Conservation (phyloP, 2,113 vertebrate genomes). For the Meleagris gallopavo region DNA sequence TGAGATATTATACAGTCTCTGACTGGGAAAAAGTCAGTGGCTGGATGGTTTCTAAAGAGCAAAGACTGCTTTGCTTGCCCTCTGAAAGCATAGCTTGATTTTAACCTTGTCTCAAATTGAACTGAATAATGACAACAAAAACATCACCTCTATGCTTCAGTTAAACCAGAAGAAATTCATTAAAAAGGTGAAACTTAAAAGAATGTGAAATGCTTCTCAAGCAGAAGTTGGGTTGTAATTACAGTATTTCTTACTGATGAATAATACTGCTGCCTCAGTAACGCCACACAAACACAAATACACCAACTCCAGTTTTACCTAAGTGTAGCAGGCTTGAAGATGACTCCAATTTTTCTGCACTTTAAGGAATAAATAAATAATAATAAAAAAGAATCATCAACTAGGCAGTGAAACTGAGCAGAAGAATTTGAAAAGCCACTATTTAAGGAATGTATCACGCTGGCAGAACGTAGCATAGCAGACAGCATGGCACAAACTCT, state of each 20-base stretch:
- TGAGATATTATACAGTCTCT: background rate
- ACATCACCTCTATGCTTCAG: background rate
- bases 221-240: conserved; percentile 7
- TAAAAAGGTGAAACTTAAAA: background rate
- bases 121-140: background rate
- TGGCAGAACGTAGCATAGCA: accelerated
- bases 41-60: background rate
- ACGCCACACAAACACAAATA: background rate
- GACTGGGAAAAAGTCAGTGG: background rate
- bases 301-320: background rate
- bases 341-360: background rate
- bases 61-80: background rate
- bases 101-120: background rate
- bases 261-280: conserved; percentile 19
- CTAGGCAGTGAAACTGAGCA: conserved; percentile 6
- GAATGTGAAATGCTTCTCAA: conserved; percentile 4
- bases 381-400: background rate
- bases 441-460: background rate
- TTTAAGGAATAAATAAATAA: conserved; percentile 13
- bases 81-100: background rate
- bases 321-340: background rate
- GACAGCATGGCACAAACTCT: background rate
- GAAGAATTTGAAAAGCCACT: background rate
- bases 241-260: conserved; percentile 18
- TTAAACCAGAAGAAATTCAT: background rate